Conservation (phyloP, 2,113 vertebrate species). For the Dicaeum eximium region DNA sequence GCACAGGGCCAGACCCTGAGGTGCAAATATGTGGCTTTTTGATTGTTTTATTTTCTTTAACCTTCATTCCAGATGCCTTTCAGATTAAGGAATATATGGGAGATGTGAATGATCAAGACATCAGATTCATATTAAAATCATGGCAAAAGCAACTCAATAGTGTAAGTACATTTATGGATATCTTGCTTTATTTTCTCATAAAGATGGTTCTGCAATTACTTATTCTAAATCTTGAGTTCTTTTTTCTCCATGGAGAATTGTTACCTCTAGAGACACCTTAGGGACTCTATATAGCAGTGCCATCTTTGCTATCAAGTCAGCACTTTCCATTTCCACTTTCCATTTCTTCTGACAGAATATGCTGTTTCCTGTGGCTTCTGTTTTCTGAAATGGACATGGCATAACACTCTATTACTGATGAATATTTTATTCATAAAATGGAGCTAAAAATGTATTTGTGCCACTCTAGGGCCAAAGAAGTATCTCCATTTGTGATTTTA, state of each 20-base stretch:
- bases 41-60: neutral
- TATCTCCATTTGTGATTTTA: neutral
- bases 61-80: neutral
- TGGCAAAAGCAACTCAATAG: neutral
- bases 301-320: neutral
- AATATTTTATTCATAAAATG: constrained; percentile 60
- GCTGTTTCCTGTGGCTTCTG: neutral
- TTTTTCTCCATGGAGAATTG: neutral
- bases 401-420: constrained; percentile 10
- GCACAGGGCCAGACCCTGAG: neutral
- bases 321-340: neutral
- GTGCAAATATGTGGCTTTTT: neutral
- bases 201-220: neutral
- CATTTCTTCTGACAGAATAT: neutral
- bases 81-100: neutral
- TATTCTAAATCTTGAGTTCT: neutral
- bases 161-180: neutral
- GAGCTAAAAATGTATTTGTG: constrained; percentile 25
- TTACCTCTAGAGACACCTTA: neutral
- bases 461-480: neutral
- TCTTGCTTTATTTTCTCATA: neutral
- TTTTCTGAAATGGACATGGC: constrained; percentile 19
- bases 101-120: neutral
- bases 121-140: neutral
- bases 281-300: neutral